These are phyloP conservation scores for Agrenia bidenticulata DNA, from an alignment of 2,888 invertebrate species.

Conservation along the genomic window DNA sequence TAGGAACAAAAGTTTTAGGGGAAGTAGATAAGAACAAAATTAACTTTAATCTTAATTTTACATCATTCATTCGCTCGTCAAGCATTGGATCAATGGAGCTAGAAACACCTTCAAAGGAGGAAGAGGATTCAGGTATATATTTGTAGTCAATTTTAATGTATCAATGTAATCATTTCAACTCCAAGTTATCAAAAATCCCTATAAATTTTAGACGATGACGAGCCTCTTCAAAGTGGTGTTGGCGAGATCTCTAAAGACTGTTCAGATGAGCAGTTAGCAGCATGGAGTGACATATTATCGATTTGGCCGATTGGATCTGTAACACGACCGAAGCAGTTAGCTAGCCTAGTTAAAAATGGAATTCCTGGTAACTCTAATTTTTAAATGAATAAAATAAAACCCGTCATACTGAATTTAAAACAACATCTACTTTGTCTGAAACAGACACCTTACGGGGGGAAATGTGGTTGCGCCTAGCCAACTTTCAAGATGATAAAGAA, in stretches of 20 bases:
- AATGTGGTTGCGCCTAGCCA: slow-evolving; percentile 94
- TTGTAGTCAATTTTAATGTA: slow-evolving; percentile 4
- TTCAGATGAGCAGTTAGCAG: slow-evolving; percentile 84
- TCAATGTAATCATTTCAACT: not conserved
- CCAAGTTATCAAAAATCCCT: not conserved
- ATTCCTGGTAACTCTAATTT: slow-evolving; percentile 65
- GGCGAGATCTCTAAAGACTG: slow-evolving; percentile 97
- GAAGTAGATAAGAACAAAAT: slow-evolving; percentile 72
- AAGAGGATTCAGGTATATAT: slow-evolving; percentile 59
- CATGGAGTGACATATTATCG: slow-evolving; percentile 85
- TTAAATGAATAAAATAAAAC: not conserved
- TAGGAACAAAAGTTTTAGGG: slow-evolving; percentile 75
- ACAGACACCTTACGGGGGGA: slow-evolving; percentile 89
- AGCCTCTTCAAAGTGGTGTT: slow-evolving; percentile 95
- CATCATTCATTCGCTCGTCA: slow-evolving; percentile 72
- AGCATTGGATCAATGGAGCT: slow-evolving; percentile 66
- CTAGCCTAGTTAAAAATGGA: slow-evolving; percentile 75
- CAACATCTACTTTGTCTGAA: not conserved
- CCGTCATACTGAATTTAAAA: not conserved
- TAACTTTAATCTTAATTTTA: slow-evolving; percentile 71
- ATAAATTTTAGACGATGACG: slow-evolving; percentile 72
- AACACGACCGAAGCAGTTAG: slow-evolving; percentile 75
- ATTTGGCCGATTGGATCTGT: slow-evolving; percentile 61
- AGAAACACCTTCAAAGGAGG: slow-evolving; percentile 73
- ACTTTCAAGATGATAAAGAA: slow-evolving; percentile 76